Percentiles rank a stretch among this genome's conserved stretches.
Evolutionary conservation across 2,797 vertebrate genomes (phyloP).

Genomic region (Oreortyx pictus): DNA sequence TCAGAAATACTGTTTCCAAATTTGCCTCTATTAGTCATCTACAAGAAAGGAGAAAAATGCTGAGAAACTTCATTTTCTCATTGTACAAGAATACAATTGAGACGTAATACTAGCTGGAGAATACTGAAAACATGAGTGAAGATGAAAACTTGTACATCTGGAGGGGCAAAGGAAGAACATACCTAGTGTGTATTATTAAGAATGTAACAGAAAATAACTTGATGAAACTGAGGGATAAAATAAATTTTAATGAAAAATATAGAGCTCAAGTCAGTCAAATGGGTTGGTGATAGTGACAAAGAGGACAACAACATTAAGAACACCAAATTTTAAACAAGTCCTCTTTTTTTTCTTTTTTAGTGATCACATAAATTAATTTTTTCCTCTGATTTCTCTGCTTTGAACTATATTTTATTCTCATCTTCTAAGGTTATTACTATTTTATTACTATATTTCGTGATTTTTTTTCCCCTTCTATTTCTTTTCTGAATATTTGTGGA

Average conservation of each 20-base stretch:
- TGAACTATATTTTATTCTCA: not conserved
- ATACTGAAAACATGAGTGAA: not conserved
- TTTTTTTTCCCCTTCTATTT: not conserved
- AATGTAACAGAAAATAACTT: not conserved
- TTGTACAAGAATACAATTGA: not conserved
- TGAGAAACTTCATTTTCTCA: not conserved
- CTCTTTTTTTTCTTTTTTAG: not conserved
- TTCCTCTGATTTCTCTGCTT: not conserved
- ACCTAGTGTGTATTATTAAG: not conserved
- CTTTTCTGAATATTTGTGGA: not conserved
- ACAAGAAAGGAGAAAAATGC: not conserved
- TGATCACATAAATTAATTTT: not conserved
- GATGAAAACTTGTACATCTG: not conserved
- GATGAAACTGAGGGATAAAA: not conserved
- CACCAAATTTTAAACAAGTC: not conserved
- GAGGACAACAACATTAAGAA: not conserved
- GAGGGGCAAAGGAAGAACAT: not conserved
- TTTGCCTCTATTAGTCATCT: not conserved
- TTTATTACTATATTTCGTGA: no score
- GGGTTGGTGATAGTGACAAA: not conserved
- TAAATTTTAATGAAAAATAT: not conserved
- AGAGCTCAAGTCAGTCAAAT: not conserved
- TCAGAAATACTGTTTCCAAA: not conserved
- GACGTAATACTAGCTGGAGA: not conserved
- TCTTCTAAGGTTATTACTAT: not conserved